Base-by-base conservation (phyloP, 2,113 vertebrate genomes). In the Harpagus bidentatus region DNA sequence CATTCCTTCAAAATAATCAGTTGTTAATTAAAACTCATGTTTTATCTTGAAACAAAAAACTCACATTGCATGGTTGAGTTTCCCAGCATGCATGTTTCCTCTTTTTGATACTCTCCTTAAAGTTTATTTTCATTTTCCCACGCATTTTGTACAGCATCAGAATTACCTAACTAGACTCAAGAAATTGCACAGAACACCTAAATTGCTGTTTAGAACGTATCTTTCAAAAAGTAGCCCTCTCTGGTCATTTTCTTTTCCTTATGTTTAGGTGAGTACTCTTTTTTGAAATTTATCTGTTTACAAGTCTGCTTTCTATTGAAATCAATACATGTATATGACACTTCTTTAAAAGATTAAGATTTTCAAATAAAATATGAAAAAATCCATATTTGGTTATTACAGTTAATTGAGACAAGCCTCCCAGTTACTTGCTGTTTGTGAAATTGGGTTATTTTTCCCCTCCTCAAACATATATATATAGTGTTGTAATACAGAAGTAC, bases 91-190 rank as follows among this genome's bases (percentile, higher is more conserved):
- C 22, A 7, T 76, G 26, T 78, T 81, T 94, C 48, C 32, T 90
- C 73, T 78, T 90, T 78, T 95, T 55, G 13, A 18, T 71, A 13
- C 31, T 78, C 74, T 55, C 5, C 52, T 92, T 95, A 53, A 96
- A 83, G 50, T 52, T 3, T 47, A 58, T 83, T 82, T 83, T 88
- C 8, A 22, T 34, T 56, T 59, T 86, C 47, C 7, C 36, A 23
- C 88, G 34, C 32, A 62, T 65, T 59, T 78, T 82, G 12, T 59
- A 65, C 9, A 74, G 19, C 50, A 94, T 77, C 86, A 90, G 76
- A 96, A 72, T 97, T 88, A 82, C n/a, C 59, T 95, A 90, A 67
- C 73, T 72, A 63, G 70, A 86, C 67, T 88, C 43, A 96, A 89
- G 74, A 78, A 69, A 82, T 69, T 47, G 43, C 48, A 84, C 56